These are phyloP conservation scores for Rostratula benghalensis DNA, from an alignment of 2,113 vertebrate species.

Conservation along the genomic window DNA sequence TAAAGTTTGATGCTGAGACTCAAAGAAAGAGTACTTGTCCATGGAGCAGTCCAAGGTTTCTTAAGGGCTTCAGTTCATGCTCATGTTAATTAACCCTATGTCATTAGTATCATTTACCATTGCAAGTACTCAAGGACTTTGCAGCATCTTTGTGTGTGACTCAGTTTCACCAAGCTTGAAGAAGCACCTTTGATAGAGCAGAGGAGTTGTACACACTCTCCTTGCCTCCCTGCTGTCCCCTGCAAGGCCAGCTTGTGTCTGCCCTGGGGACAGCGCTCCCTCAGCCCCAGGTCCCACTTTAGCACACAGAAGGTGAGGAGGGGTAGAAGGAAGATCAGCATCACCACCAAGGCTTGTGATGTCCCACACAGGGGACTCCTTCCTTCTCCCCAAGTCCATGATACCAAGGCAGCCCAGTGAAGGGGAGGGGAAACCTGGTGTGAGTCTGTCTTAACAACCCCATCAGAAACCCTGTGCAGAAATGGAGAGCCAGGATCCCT, in stretches of 20 bases:
- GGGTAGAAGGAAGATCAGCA: background rate
- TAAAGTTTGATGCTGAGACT: background rate
- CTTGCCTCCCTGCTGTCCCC: background rate
- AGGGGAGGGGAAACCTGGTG: rapidly evolving
- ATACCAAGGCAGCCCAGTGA: background rate
- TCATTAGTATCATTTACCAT: background rate
- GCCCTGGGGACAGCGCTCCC: background rate
- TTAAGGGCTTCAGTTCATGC: background rate
- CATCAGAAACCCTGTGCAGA: background rate
- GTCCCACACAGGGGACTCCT: background rate
- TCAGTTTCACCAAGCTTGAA: background rate
- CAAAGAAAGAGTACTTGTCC: background rate
- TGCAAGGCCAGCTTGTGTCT: background rate
- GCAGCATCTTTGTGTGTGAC: background rate
- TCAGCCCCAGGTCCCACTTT: background rate
- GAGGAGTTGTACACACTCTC: background rate
- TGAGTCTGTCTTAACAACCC: background rate
- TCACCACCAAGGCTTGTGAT: rapidly evolving
- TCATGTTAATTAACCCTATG: background rate
- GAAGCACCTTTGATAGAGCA: background rate
- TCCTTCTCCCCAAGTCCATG: rapidly evolving
- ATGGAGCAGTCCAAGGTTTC: background rate
- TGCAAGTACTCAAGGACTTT: background rate
- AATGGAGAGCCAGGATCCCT: background rate
- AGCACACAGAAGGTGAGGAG: background rate